Evolutionary conservation across 1,140 invertebrate species (phyloP).

Genomic region (Dinoponera quadriceps): DNA sequence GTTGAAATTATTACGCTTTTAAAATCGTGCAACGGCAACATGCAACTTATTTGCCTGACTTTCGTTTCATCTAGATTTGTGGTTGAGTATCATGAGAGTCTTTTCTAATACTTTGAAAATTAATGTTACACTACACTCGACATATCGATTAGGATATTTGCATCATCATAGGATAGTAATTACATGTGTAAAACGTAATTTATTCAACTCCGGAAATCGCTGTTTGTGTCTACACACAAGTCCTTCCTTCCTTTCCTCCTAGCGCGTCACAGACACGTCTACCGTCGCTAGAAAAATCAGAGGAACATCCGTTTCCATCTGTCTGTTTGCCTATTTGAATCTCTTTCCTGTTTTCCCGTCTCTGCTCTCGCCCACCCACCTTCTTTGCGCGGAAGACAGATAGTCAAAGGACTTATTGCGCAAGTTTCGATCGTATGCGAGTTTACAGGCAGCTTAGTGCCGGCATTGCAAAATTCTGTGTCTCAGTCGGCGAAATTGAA

Average conservation of each 20-base stretch:
- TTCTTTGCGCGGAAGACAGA: constrained; percentile 44
- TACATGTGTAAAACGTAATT: background rate
- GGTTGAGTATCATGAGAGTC: background rate
- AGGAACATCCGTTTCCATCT: constrained; percentile 11
- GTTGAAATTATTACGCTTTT: too few species aligned
- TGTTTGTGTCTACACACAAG: background rate
- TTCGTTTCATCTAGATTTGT: background rate
- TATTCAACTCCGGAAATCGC: background rate
- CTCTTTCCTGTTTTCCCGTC: constrained; percentile 13
- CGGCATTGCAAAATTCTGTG: constrained; percentile 75
- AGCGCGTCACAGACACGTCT: background rate
- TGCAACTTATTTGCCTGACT: constrained; percentile 8
- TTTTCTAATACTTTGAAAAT: background rate
- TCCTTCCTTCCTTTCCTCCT: background rate
- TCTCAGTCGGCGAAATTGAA: constrained; percentile 80
- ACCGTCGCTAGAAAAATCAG: background rate
- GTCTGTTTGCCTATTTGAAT: constrained; percentile 14
- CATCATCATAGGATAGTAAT: background rate
- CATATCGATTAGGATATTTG: too few species aligned
- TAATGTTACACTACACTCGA: background rate
- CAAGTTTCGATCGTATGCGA: constrained; percentile 71
- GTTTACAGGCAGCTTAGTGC: constrained; percentile 75
- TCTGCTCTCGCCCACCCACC: constrained; percentile 12
- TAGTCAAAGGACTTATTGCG: constrained; percentile 76
- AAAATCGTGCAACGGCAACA: too few species aligned